Evolutionary conservation across 2,113 vertebrate species (phyloP).

Genomic region (Diadophis punctatus): DNA sequence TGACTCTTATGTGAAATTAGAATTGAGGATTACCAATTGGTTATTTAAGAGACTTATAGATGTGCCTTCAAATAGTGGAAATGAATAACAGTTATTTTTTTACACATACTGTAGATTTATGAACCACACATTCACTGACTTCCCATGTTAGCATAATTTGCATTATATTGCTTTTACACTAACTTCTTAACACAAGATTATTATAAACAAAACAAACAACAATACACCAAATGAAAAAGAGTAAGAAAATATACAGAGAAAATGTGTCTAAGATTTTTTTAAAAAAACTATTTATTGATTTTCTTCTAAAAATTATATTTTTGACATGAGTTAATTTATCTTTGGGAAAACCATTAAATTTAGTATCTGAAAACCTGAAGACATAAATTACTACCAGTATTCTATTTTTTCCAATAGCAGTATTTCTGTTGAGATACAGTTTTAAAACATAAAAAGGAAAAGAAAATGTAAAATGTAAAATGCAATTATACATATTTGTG

Average conservation of each 20-base stretch:
- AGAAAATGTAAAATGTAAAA: not conserved
- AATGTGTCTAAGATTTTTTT: not conserved
- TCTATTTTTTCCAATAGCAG: not conserved
- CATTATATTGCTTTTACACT: not conserved
- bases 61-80: not conserved
- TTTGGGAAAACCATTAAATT: not conserved
- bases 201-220: not conserved
- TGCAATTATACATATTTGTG: not conserved
- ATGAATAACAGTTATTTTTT: not conserved
- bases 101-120: not conserved
- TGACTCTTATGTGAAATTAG: not conserved
- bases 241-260: not conserved
- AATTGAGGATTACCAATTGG: not conserved
- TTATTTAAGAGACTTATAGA: not conserved
- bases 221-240: not conserved
- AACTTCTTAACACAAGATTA: not conserved
- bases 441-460: not conserved
- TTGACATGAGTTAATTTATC: not conserved
- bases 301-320: not conserved
- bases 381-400: not conserved
- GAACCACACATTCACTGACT: not conserved
- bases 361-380: not conserved
- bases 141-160: not conserved
- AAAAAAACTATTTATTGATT: not conserved
- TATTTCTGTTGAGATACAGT: not conserved